Evolutionary conservation across 2,113 vertebrate species (phyloP).

Genomic region (Xenus cinereus): DNA sequence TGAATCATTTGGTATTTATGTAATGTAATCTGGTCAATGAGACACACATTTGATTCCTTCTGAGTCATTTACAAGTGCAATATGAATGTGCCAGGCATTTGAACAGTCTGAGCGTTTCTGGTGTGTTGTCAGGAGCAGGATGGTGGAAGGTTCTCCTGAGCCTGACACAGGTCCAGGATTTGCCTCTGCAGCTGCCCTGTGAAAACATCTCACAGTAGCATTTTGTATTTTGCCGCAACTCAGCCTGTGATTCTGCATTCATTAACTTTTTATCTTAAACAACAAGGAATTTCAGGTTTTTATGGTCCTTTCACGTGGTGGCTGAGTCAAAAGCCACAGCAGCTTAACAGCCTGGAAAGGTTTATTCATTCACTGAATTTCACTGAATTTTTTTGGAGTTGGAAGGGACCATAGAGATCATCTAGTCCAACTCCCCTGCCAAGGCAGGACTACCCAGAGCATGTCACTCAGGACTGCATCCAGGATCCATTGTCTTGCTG

Average conservation of each 20-base stretch:
- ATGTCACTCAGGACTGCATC: too few species aligned
- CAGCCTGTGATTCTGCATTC: not conserved
- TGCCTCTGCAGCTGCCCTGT: not conserved
- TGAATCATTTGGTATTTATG: slow-evolving; percentile 25
- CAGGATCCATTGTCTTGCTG: not conserved
- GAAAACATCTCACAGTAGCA: not conserved
- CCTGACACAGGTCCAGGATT: not conserved
- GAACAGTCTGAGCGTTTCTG: not conserved
- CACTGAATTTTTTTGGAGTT: too few species aligned
- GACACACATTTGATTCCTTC: slow-evolving; percentile 35
- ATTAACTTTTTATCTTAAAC: slow-evolving; percentile 14
- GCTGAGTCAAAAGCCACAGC: not conserved
- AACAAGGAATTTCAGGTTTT: slow-evolving; percentile 22
- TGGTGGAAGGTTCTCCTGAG: slow-evolving; percentile 24
- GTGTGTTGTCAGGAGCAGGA: not conserved
- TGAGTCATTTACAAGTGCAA: not conserved
- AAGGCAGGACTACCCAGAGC: too few species aligned
- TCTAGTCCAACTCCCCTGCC: too few species aligned
- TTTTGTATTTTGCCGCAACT: slow-evolving; percentile 23
- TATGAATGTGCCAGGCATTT: not conserved
- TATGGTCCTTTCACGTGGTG: not conserved
- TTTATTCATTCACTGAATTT: too few species aligned
- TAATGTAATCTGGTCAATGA: slow-evolving; percentile 29
- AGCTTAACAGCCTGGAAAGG: not conserved
- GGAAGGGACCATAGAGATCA: too few species aligned